These are phyloP conservation scores for Drosophila villosipedis DNA, from an alignment of 2,888 invertebrate species.

Conservation along the genomic window DNA sequence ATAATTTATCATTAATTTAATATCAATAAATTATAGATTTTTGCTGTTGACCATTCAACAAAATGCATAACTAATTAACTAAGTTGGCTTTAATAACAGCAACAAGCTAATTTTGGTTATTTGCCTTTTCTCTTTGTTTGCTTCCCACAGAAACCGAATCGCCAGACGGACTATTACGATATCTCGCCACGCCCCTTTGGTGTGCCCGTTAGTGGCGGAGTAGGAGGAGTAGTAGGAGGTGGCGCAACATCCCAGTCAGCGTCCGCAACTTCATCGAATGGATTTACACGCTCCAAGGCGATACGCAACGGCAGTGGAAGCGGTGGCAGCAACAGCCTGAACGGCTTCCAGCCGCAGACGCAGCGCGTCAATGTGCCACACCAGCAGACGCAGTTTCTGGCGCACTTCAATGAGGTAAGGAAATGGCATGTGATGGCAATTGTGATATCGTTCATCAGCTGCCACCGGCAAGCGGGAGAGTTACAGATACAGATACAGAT, in stretches of 20 bases:
- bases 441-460: slow-evolving; percentile 33
- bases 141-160: slow-evolving; percentile 80
- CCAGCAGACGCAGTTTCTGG: slow-evolving; percentile 84
- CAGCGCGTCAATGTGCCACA: slow-evolving; percentile 84
- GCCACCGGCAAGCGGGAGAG: slow-evolving; percentile 14
- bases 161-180: slow-evolving; percentile 84
- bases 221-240: slow-evolving; percentile 19
- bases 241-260: slow-evolving; percentile 51
- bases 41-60: slow-evolving; percentile 5
- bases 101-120: slow-evolving; percentile 15
- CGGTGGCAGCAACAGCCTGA: slow-evolving; percentile 38
- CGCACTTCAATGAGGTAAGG: slow-evolving; percentile 84
- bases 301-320: slow-evolving; percentile 73
- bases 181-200: slow-evolving; percentile 85
- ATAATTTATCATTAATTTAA: slow-evolving; percentile 4
- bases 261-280: slow-evolving; percentile 51
- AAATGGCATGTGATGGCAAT: slow-evolving; percentile 38
- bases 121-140: slow-evolving; percentile 27
- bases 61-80: slow-evolving; percentile 53
- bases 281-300: slow-evolving; percentile 81
- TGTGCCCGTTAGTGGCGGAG: slow-evolving; percentile 54
- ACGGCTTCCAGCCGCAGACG: slow-evolving; percentile 72
- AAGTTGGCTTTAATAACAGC: slow-evolving; percentile 36
- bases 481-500: slow-evolving; percentile 17
- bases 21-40: slow-evolving; percentile 26